A percentile compares a stretch with the other conserved stretches of the same genome.
phyloP scores from a whole-genome alignment of 2,797 vertebrate genomes.

The Fratercula arctica region DNA sequence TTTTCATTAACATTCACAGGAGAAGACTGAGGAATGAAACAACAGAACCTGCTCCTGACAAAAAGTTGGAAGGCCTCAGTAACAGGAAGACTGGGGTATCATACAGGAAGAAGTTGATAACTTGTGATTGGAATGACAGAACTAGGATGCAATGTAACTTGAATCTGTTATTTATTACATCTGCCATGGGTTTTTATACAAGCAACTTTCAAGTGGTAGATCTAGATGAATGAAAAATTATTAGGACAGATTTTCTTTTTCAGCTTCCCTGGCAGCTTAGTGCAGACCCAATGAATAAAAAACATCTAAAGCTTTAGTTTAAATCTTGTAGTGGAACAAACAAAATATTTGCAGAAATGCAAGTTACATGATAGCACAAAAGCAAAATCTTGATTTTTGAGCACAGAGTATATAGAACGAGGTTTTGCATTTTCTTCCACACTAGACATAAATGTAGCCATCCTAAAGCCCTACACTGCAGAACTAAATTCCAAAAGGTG shows the following conservation, averaged over 20 bases:
- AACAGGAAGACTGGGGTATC: background rate
- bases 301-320: background rate
- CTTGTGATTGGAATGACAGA: background rate
- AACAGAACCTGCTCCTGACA: background rate
- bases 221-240: background rate
- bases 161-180: background rate
- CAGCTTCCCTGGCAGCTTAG: background rate
- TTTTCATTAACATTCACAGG: background rate
- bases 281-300: background rate
- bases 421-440: background rate
- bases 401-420: background rate
- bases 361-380: background rate
- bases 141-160: background rate
- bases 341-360: background rate
- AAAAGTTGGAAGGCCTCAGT: background rate
- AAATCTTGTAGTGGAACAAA: background rate
- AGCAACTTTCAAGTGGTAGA: background rate
- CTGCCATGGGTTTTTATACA: background rate
- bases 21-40: background rate
- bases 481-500: background rate
- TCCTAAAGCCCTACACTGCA: background rate
- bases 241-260: background rate
- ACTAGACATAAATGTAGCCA: background rate
- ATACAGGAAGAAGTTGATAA: background rate
- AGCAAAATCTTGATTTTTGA: background rate